These are phyloP conservation scores for Platichthys stellatus DNA, from an alignment of 2,113 vertebrate species.

Conservation along the genomic window DNA sequence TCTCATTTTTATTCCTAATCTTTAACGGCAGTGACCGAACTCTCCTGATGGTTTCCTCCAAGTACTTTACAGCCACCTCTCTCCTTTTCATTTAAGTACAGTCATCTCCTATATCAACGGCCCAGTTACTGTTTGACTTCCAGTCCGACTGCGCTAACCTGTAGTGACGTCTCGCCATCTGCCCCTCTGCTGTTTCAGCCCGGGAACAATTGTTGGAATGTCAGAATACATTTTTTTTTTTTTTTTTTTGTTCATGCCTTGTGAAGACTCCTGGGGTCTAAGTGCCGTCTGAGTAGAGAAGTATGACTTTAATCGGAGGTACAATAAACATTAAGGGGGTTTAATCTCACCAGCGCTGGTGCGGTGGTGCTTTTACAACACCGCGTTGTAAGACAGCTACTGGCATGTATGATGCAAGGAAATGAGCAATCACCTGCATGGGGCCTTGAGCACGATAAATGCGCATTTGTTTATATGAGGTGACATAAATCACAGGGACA, in stretches of 20 bases:
- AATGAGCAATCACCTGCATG: not conserved
- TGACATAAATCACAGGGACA: not conserved
- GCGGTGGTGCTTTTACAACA: not conserved
- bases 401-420: not conserved
- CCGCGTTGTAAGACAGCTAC: not conserved
- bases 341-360: not conserved
- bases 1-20: not conserved
- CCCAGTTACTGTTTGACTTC: slow-evolving; percentile 29
- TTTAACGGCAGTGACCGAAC: not conserved
- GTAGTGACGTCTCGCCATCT: slow-evolving; percentile 60
- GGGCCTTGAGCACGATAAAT: not conserved
- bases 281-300: slow-evolving; percentile 41
- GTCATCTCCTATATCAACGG: not conserved
- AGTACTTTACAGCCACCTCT: not conserved
- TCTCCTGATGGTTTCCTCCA: not conserved
- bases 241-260: not conserved
- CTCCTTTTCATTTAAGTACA: not conserved
- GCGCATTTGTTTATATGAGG: not conserved
- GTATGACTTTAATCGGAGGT: slow-evolving; percentile 34
- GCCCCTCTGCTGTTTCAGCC: slow-evolving; percentile 53
- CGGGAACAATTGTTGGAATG: slow-evolving; percentile 60
- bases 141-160: slow-evolving; percentile 39
- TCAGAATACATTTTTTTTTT: slow-evolving; percentile 54
- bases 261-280: slow-evolving; percentile 33
- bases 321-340: slow-evolving; percentile 20